Evolutionary conservation across 2,113 vertebrate genomes (phyloP), one percentile per base, ranked within the genome.

Genomic region (Xenopus laevis): DNA sequence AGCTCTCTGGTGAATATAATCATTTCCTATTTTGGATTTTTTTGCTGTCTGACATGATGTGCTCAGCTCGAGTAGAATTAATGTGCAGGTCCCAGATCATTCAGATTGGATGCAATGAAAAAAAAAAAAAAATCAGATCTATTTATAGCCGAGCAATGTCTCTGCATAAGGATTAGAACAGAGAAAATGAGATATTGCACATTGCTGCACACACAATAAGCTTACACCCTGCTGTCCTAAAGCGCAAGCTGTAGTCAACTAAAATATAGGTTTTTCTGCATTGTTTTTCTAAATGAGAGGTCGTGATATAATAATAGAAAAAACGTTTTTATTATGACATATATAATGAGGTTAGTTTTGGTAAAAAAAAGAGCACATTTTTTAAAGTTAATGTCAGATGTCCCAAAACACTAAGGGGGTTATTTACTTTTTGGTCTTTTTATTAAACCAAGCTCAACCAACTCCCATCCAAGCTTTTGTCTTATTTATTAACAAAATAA

Each of bases 61-160:
- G 15, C 17, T 58, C 18, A 58, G 18, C 55, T 58, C 55, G 15
- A 18, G 2, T 4, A 63, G 59, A 63, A 63, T 40, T 63, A 40
- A 63, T 13, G 61, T 40, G 23, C 27, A 63, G 61, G 61, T 16
- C 30, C 27, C 61, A 63, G 23, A 63, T 30, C 61, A 63, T 63
- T 63, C 27, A 30, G 30, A 40, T 63, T 16, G 61, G 61, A 63
- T 63, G 23, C 61, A 30, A 40, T 63, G 13, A 40, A 40, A 40
- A 40, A 16, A 58, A 63, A 63, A 63, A 7, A 9, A 16, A n/a
- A n/a, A n/a, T n/a, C n/a, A n/a, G 13, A 40, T 63, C 23, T 40
- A 16, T 15, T 63, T 63, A 33, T 63, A 58, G 55, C 15, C 18
- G 4, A 16, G 18, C 17, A 18, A 58, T 58, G 55, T 58, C 55